phyloP scores from a whole-genome alignment of 1,140 invertebrate species.

The Oryctes rhinoceros region DNA sequence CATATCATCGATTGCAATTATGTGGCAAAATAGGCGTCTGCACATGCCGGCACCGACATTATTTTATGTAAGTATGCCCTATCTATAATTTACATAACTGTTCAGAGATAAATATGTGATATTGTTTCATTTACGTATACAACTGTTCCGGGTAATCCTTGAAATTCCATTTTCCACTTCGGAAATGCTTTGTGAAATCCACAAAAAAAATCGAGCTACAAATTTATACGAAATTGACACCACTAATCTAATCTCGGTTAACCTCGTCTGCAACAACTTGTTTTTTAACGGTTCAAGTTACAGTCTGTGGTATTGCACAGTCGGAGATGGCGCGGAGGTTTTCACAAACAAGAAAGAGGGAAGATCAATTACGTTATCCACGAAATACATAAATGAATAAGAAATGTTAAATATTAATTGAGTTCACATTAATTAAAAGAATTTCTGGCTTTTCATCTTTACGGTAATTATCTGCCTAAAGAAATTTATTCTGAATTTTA shows the following conservation, averaged over 20 bases:
- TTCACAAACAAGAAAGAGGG: no score
- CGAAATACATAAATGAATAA: neutral
- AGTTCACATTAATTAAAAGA: no score
- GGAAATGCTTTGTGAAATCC: neutral
- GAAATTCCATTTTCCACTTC: neutral
- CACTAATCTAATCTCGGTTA: slow-evolving; percentile 18
- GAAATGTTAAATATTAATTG: no score
- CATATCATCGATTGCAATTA: slow-evolving; percentile 9
- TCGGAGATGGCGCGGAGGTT: neutral
- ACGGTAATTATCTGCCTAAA: no score
- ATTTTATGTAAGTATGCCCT: no score
- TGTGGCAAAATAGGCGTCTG: neutral
- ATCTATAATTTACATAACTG: no score
- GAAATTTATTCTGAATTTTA: no score
- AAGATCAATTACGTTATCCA: no score
- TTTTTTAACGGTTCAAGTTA: neutral
- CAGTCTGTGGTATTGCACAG: slow-evolving; percentile 8
- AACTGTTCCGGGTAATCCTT: neutral
- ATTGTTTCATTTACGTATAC: neutral
- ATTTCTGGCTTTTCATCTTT: no score
- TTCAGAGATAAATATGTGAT: neutral
- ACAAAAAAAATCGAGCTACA: neutral
- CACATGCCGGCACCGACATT: neutral
- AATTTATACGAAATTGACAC: neutral
- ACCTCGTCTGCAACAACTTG: slow-evolving; percentile 1